phyloP scores from a whole-genome alignment of 2,113 vertebrate species.

The Eulemur macaco region DNA sequence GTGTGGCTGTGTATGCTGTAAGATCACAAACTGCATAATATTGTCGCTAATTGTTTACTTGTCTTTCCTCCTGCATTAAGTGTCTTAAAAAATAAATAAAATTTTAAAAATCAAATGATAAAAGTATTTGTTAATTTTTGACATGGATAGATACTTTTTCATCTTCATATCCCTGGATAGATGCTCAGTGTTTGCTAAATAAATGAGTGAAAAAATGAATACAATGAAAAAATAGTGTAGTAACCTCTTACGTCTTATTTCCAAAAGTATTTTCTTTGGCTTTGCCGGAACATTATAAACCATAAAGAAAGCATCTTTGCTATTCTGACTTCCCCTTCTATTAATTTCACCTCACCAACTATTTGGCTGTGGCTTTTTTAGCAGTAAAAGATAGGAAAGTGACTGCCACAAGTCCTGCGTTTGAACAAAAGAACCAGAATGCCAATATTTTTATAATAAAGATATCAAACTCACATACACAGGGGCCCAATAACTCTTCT shows the following conservation, averaged over 20 bases:
- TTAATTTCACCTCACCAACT: background rate
- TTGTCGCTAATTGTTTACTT: background rate
- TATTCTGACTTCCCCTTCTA: background rate
- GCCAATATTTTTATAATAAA: background rate
- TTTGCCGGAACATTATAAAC: background rate
- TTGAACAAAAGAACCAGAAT: background rate
- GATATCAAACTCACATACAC: background rate
- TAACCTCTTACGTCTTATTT: background rate
- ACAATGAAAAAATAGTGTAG: background rate
- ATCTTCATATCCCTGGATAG: background rate
- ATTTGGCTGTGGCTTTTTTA: background rate
- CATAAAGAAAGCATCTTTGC: background rate
- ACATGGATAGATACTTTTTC: background rate
- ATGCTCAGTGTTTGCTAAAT: background rate
- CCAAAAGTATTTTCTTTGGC: background rate
- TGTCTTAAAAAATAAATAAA: background rate
- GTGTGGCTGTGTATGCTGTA: background rate
- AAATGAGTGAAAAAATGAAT: background rate
- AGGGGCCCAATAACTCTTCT: background rate
- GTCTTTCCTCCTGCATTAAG: background rate
- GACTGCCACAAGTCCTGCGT: background rate
- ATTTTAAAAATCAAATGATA: background rate
- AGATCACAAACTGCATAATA: background rate
- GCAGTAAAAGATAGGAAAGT: background rate
- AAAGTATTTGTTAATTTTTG: background rate